Percentiles rank a stretch among this genome's conserved stretches.
Evolutionary conservation across 2,797 vertebrate genomes (phyloP).

Genomic region (Cetoscarus ocellatus): DNA sequence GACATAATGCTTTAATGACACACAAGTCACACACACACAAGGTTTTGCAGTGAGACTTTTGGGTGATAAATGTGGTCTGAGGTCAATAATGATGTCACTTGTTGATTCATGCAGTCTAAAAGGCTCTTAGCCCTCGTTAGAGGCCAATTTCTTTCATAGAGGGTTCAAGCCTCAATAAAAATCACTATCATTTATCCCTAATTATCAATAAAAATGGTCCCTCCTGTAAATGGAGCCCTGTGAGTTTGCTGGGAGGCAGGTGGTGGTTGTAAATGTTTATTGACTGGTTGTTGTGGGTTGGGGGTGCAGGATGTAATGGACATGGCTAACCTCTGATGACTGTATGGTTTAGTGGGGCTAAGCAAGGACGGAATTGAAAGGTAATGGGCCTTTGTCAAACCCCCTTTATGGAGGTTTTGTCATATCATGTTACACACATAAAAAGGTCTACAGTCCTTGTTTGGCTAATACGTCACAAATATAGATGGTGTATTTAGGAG

Average conservation of each 20-base stretch:
- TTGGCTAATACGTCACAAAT: background rate
- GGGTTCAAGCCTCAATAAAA: constrained; percentile 32
- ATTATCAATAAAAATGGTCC: constrained; percentile 34
- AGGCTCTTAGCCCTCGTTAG: constrained; percentile 54
- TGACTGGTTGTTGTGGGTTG: constrained; percentile 23
- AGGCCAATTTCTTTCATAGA: constrained; percentile 30
- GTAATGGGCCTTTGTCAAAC: constrained; percentile 48
- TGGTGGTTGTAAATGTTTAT: constrained; percentile 38
- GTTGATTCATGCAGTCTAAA: constrained; percentile 40
- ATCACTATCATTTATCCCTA: constrained; percentile 50
- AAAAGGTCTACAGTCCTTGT: background rate
- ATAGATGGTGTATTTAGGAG: background rate
- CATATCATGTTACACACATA: constrained; percentile 34
- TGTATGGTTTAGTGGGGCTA: constrained; percentile 24
- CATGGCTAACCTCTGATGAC: constrained; percentile 22
- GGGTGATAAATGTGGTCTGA: constrained; percentile 21
- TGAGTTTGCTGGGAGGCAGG: constrained; percentile 21
- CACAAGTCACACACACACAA: constrained; percentile 5
- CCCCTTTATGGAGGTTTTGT: constrained; percentile 9
- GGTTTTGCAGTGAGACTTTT: constrained; percentile 12
- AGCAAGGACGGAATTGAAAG: constrained; percentile 14
- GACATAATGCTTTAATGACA: background rate
- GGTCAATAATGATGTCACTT: constrained; percentile 61
- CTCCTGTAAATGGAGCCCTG: constrained; percentile 47
- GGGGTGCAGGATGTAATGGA: constrained; percentile 56